These are phyloP conservation scores for Nothura maculosa DNA, from an alignment of 2,797 vertebrate genomes.

Conservation along the genomic window DNA sequence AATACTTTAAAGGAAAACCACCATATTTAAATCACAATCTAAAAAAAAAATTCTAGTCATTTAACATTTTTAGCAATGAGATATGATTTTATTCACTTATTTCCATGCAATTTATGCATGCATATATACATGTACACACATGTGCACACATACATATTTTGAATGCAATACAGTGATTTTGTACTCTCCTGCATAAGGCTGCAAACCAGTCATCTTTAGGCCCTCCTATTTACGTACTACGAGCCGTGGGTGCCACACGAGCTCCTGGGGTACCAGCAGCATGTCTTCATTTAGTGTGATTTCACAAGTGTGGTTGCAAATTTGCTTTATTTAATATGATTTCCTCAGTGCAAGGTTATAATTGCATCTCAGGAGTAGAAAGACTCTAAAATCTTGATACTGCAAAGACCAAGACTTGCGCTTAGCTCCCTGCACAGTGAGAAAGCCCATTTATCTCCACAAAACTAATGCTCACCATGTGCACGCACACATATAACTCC, in stretches of 20 bases:
- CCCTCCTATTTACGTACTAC: constrained; percentile 6
- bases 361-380: constrained; percentile 27
- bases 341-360: not conserved
- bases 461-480: not conserved
- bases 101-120: not conserved
- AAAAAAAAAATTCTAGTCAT: not conserved
- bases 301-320: too few species aligned
- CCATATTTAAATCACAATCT: not conserved
- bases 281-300: not conserved
- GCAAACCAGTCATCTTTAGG: not conserved
- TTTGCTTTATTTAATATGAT: not conserved
- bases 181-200: not conserved
- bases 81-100: not conserved
- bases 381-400: not conserved
- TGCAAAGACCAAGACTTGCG: not conserved
- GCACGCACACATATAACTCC: not conserved
- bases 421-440: not conserved
- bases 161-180: not conserved
- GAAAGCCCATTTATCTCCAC: not conserved
- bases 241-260: not conserved
- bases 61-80: not conserved
- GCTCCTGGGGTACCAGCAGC: constrained; percentile 47
- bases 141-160: not conserved
- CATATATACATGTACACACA: not conserved
- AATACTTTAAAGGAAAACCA: constrained; percentile 47